A percentile compares a stretch with the other conserved stretches of the same genome.
Evolutionary conservation across 2,113 vertebrate genomes (phyloP).

Genomic region (Dromiciops gliroides): DNA sequence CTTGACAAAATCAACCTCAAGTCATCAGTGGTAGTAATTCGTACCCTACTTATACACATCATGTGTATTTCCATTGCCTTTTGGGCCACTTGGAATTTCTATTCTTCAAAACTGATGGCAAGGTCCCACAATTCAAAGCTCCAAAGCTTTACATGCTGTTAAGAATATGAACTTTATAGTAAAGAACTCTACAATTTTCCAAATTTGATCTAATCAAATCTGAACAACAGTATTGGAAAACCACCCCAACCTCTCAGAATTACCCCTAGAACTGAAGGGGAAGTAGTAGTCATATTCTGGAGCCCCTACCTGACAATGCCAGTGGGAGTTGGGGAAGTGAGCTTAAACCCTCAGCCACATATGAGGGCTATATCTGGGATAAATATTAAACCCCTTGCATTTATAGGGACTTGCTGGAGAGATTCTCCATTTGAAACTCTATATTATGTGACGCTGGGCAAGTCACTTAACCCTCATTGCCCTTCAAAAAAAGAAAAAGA

Average conservation of each 20-base stretch:
- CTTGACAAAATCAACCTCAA: background rate
- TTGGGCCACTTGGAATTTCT: background rate
- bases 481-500: no score
- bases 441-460: no score
- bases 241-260: background rate
- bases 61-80: background rate
- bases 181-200: background rate
- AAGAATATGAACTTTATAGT: background rate
- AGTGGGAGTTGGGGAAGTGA: background rate
- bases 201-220: background rate
- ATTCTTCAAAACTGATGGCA: background rate
- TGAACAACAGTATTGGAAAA: background rate
- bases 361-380: background rate
- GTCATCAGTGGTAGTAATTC: background rate
- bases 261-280: background rate
- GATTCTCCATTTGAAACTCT: background rate
- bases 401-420: background rate
- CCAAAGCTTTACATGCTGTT: background rate
- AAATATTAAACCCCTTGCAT: background rate
- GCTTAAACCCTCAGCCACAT: background rate
- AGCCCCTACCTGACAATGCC: background rate
- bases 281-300: background rate
- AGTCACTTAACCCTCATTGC: no score
- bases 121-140: background rate
- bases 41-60: background rate